Evolutionary conservation across 2,113 vertebrate genomes (phyloP), one percentile per base, ranked within the genome.

Genomic region (Ceuthmochares aereus): DNA sequence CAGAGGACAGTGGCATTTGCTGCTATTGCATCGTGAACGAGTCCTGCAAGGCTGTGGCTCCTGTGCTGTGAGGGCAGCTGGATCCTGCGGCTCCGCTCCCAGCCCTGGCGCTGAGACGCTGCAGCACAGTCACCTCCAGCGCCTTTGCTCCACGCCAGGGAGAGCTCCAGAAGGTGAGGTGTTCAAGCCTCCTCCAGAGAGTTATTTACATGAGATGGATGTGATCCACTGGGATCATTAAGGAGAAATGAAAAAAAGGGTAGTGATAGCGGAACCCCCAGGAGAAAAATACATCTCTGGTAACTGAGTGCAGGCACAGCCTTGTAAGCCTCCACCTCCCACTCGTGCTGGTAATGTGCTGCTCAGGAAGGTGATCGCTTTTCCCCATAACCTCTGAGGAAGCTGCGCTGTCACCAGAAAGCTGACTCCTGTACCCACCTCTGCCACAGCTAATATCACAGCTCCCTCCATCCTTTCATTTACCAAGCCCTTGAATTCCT

Each of bases 151-250:
- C 18, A 52, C 78, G 59, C 90, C 93, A 47, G 13, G 1, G 54
- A 2, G 2, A 56, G 56, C 91, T 93, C 79, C 94, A 95, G 87
- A 90, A 95, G 93, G 91, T 63, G 29, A 91, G 54, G 79, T 67
- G 89, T 86, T 85, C 85, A 73, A 77, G 37, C 30, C 52, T 55
- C 51, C 93, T 77, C 91, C 49, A 12, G 94, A 80, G 96, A 96
- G 94, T 8, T 54, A 69, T 93, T 95, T 88, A 56, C 75, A 84
- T 59, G 89, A 96, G 97, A 96, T 82, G 55, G 66, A 94, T 95
- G 88, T 26, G 90, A 76, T 84, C 87, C 6, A 5, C 91, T 64
- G 85, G 75, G 94, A 88, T 90, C 87, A 19, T 95, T 91, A 94
- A 91, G 4, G 45, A 63, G 82, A 74, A 86, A 64, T 78, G 63